phyloP scores from a whole-genome alignment of 2,888 invertebrate species.

The Netelia melanura region DNA sequence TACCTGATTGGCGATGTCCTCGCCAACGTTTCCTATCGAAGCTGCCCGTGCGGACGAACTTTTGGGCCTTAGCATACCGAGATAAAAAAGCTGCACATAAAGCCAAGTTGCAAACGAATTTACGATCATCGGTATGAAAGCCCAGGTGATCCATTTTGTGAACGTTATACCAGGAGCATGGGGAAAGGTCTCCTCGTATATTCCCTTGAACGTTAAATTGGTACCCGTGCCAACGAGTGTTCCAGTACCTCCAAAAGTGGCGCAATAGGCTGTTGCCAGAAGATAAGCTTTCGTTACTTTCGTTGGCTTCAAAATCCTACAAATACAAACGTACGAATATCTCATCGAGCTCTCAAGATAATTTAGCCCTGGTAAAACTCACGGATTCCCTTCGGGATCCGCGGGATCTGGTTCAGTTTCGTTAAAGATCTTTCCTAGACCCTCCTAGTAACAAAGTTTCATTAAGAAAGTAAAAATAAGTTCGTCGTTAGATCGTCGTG shows the following conservation, averaged over 20 bases:
- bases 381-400: slow-evolving; percentile 52
- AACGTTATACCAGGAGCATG: slow-evolving; percentile 81
- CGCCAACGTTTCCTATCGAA: slow-evolving; percentile 75
- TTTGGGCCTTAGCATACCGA: slow-evolving; percentile 77
- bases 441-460: slow-evolving; percentile 64
- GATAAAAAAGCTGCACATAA: slow-evolving; percentile 83
- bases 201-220: slow-evolving; percentile 83
- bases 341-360: slow-evolving; percentile 6
- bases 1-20: slow-evolving; percentile 78
- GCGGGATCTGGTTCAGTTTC: slow-evolving; percentile 31
- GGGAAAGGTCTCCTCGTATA: slow-evolving; percentile 81
- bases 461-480: background rate
- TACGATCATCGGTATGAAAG: slow-evolving; percentile 84
- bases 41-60: slow-evolving; percentile 75
- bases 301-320: slow-evolving; percentile 71
- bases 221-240: slow-evolving; percentile 85
- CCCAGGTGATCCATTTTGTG: slow-evolving; percentile 85
- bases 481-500: too few relatives aligned
- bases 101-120: slow-evolving; percentile 84
- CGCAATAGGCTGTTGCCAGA: slow-evolving; percentile 80
- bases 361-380: slow-evolving; percentile 35
- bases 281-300: slow-evolving; percentile 79
- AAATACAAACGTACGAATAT: background rate
- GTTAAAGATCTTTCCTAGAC: slow-evolving; percentile 66
- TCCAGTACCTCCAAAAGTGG: slow-evolving; percentile 84